Base-by-base conservation (phyloP, 2,888 invertebrate species). In the Conistra vaccinii region DNA sequence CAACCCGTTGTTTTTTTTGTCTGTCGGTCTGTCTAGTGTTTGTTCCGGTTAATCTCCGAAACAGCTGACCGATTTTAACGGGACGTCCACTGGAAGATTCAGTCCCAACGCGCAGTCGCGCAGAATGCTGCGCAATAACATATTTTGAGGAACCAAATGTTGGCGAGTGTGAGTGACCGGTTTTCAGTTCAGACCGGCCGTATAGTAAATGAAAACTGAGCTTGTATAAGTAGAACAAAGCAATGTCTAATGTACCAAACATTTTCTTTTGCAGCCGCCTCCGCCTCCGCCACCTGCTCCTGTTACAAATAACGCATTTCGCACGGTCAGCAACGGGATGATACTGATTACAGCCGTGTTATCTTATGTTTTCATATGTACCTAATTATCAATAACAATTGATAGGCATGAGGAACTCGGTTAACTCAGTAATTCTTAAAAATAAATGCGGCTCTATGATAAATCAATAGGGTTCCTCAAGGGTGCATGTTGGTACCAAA, bases 291-390 rank as follows among this genome's bases (percentile, higher is more conserved):
- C 29, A 1, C 4, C 14, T 12, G 0, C 1, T n/a, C 6, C 0
- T 42, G 0, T 7, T 14, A 0, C 14, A 6, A 57, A 48, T 1
- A 32, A 39, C n/a, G 81, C 81, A 0, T 82, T 85, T n/a, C 60
- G 71, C 61, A 57, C 32, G 14, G n/a, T 69, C 45, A 23, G 29
- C 42, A 51, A 85, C 1, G 70, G 70, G 2, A 6, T 82, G 10
- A 3, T 76, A 48, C 4, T 85, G 0, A 71, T 82, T 7, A 58
- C 53, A 5, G 57, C 60, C 7, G 12, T 68, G 1, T 35, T 85
- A 42, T 71, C 39, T n/a, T 81, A 58, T 29, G 53, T 70, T 69
- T 84, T 82, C 32, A 45, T 85, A 58, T 82, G 85, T 51, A 57
- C 14, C 4, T 82, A 81, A 72, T 45, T 45, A 42, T 20, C 35